Conservation (phyloP, 2,888 invertebrate species). For the Mythimna loreyi region DNA sequence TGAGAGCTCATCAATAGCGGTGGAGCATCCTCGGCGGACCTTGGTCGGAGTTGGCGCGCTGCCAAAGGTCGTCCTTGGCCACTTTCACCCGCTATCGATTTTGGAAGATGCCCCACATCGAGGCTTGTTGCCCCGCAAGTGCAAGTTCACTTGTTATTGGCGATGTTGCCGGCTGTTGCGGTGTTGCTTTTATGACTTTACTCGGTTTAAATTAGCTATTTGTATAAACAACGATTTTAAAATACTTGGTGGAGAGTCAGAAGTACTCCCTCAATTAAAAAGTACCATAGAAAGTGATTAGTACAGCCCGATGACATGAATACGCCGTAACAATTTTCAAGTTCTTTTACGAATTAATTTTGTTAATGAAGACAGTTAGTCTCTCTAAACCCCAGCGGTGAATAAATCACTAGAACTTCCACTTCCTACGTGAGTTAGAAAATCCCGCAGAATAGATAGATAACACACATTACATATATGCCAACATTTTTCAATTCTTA, state of each 20-base stretch:
- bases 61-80: conserved; percentile 67
- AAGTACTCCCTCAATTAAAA: background rate
- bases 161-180: conserved; percentile 30
- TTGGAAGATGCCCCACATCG: conserved; percentile 61
- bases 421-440: conserved; percentile 39
- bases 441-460: conserved; percentile 28
- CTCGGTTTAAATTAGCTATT: background rate
- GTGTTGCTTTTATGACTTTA: conserved; percentile 5
- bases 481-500: conserved; percentile 44
- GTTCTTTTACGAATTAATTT: conserved; percentile 26
- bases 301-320: no score
- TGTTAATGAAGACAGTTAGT: background rate
- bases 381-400: background rate
- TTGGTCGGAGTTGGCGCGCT: conserved; percentile 65
- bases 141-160: conserved; percentile 54
- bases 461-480: conserved; percentile 30
- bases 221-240: conserved; percentile 2
- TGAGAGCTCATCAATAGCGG: conserved; percentile 42
- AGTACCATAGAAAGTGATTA: background rate
- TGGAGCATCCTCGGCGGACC: conserved; percentile 55
- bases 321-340: background rate
- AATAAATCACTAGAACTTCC: conserved; percentile 46
- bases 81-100: conserved; percentile 73
- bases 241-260: background rate
- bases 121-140: conserved; percentile 55